Conservation (phyloP, 2,888 invertebrate genomes). For the Stramonita haemastoma region DNA sequence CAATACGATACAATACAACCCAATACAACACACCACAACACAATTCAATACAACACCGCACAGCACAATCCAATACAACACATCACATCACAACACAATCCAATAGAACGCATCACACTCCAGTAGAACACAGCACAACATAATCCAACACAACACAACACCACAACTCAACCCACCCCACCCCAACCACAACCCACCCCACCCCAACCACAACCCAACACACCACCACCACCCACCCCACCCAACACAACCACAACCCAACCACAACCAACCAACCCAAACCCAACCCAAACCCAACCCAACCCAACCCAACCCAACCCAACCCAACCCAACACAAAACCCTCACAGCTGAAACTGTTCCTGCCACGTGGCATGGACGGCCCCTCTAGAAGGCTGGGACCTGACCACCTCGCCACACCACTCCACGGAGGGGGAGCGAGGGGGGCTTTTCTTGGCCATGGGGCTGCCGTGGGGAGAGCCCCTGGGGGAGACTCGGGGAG, state of each 20-base stretch:
- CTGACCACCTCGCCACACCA: constrained; percentile 48
- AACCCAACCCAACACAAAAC: too few species aligned
- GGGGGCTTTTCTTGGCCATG: constrained; percentile 8
- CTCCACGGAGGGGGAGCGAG: constrained; percentile 35
- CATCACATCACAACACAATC: too few species aligned
- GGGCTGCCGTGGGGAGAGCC: constrained; percentile 46
- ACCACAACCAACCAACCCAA: too few species aligned
- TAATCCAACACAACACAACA: neutral
- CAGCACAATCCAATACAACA: too few species aligned
- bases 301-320: too few species aligned
- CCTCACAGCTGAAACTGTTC: constrained; percentile 70
- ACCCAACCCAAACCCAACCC: too few species aligned
- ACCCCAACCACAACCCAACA: neutral
- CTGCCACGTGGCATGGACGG: constrained; percentile 67
- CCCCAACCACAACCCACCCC: neutral
- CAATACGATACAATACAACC: too few species aligned
- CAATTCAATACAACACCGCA: too few species aligned
- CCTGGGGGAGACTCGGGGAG: constrained; percentile 54
- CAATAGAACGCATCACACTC: too few species aligned
- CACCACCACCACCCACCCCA: neutral
- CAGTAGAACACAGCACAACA: too few species aligned
- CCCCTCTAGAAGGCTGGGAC: constrained; percentile 57
- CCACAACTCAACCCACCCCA: neutral
- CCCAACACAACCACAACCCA: neutral
- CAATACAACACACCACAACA: too few species aligned